Percentiles rank a stretch among this genome's conserved stretches.
These are phyloP conservation scores for Masnerella sp. DNA, from an alignment of 2,888 invertebrate genomes.

Conservation along the genomic window DNA sequence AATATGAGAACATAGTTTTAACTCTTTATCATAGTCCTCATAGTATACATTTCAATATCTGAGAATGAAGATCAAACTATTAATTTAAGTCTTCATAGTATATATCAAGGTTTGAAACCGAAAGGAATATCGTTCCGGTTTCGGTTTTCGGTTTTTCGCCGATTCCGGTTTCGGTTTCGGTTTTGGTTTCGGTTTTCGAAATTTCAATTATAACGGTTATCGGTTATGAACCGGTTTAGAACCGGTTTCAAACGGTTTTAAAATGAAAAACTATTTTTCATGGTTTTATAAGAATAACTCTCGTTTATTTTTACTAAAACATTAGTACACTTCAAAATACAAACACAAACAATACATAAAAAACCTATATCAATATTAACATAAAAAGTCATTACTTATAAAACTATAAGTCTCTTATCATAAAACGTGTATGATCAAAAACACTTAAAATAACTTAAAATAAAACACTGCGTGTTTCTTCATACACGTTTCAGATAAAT, in stretches of 20 bases:
- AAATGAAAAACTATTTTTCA: background rate
- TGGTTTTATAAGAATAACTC: background rate
- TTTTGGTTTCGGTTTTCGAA: background rate
- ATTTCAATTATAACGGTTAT: background rate
- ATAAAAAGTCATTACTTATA: background rate
- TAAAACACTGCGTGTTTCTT: background rate
- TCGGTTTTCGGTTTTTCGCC: background rate
- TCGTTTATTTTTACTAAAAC: background rate
- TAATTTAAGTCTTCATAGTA: conserved; percentile 1
- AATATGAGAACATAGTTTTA: too few relatives aligned
- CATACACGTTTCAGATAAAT: too few relatives aligned
- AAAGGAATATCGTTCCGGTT: background rate
- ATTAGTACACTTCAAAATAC: background rate
- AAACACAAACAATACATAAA: too few relatives aligned
- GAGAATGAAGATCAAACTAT: too few relatives aligned
- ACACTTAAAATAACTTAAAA: too few relatives aligned
- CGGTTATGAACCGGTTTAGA: conserved; percentile 5
- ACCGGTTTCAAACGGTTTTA: background rate
- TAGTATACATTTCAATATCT: too few relatives aligned
- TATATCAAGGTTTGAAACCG: conserved; percentile 10
- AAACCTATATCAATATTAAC: too few relatives aligned
- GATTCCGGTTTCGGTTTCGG: conserved; percentile 7
- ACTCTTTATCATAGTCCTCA: too few relatives aligned
- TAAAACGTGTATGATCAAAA: background rate
- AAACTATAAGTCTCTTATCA: too few relatives aligned